Evolutionary conservation across 2,113 vertebrate species (phyloP).

Genomic region (Myotis davidii): DNA sequence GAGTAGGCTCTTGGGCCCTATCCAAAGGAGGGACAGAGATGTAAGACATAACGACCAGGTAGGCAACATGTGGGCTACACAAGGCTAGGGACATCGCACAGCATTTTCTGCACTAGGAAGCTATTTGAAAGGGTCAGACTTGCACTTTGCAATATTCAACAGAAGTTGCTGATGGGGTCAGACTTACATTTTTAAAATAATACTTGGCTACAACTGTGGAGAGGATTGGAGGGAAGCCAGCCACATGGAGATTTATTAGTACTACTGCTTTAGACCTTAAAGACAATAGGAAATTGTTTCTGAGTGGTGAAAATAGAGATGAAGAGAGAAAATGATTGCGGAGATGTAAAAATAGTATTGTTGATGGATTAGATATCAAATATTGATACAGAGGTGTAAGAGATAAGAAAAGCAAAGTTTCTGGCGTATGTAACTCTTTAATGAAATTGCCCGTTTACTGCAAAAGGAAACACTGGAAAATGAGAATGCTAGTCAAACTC

Average conservation of each 20-base stretch:
- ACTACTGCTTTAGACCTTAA: background rate
- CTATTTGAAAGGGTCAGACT: background rate
- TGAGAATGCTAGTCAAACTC: background rate
- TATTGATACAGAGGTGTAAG: background rate
- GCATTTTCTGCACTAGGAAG: background rate
- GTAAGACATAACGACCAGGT: rapidly evolving
- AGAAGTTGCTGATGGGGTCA: background rate
- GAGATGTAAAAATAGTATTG: too few relatives aligned
- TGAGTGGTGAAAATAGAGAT: background rate
- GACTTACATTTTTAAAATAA: slow-evolving; percentile 6
- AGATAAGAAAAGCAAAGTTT: background rate
- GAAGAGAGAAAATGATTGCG: background rate
- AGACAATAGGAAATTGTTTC: background rate
- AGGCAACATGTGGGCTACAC: rapidly evolving
- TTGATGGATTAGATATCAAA: background rate
- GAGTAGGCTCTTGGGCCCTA: too few relatives aligned
- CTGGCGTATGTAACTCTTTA: background rate
- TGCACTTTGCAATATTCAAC: background rate
- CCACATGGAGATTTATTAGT: background rate
- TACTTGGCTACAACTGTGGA: background rate
- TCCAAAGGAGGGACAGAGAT: background rate
- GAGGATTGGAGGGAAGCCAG: background rate
- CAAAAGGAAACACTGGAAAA: background rate
- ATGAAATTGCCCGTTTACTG: background rate
- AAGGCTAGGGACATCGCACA: background rate